These are phyloP conservation scores for Elaphurus davidianus DNA, from an alignment of 2,113 vertebrate species.

Conservation along the genomic window DNA sequence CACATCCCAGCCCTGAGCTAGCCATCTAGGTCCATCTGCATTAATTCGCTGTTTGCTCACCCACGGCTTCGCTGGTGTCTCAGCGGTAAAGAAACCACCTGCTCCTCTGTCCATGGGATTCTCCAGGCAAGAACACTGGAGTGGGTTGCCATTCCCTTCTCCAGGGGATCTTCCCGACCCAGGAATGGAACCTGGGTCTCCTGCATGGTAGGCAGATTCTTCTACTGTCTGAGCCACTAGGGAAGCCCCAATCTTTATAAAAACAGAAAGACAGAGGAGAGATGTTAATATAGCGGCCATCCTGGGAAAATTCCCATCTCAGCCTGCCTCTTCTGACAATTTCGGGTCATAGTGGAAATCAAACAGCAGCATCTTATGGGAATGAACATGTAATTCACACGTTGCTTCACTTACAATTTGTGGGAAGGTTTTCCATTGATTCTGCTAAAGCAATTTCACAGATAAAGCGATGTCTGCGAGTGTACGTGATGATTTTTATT, in stretches of 20 bases:
- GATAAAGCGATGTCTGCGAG: background rate
- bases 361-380: accelerated
- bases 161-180: background rate
- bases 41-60: accelerated
- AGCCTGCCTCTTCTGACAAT: accelerated
- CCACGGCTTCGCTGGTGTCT: background rate
- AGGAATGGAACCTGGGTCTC: accelerated
- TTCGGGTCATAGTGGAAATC: accelerated
- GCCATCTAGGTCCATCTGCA: background rate
- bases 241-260: background rate
- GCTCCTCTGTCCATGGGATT: background rate
- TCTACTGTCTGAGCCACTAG: background rate
- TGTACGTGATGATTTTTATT: background rate
- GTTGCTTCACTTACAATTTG: accelerated
- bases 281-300: accelerated
- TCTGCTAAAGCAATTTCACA: background rate
- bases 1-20: accelerated
- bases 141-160: background rate
- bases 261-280: background rate
- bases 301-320: background rate
- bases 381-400: accelerated
- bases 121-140: background rate
- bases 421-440: background rate
- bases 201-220: background rate
- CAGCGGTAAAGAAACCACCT: background rate